These are phyloP conservation scores for Podargus strigoides DNA, from an alignment of 2,797 vertebrate species.

Conservation along the genomic window DNA sequence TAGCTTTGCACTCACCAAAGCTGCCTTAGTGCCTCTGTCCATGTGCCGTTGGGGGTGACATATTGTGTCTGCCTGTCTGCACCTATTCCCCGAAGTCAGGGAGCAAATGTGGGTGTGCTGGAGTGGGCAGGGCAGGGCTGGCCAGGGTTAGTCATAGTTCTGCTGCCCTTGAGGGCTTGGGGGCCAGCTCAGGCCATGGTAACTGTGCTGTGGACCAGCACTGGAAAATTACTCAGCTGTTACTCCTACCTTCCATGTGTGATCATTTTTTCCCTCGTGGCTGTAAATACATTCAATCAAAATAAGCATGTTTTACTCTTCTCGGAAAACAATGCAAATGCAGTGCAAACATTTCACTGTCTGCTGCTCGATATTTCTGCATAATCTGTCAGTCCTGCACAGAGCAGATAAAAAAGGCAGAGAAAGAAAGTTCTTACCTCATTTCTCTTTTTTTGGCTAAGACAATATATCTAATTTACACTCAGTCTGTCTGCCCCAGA, in stretches of 20 bases:
- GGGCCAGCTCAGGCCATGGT: neutral
- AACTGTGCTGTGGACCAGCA: neutral
- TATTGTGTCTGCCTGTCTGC: rapidly evolving
- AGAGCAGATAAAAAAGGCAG: neutral
- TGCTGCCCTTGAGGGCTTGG: neutral
- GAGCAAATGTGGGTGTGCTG: no score
- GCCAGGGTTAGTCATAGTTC: neutral
- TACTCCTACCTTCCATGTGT: neutral
- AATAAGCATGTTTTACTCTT: neutral
- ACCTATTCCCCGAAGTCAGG: neutral
- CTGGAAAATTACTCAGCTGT: neutral
- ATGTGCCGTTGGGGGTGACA: rapidly evolving
- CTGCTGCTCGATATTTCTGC: neutral
- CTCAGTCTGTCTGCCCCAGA: neutral
- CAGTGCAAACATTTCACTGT: neutral
- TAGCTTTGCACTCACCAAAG: neutral
- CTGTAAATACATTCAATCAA: neutral
- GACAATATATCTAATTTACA: neutral
- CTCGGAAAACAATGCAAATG: neutral
- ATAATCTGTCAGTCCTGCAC: neutral
- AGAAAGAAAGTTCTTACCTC: neutral
- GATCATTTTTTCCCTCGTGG: rapidly evolving
- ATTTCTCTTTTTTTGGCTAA: neutral
- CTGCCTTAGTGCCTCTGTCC: neutral
- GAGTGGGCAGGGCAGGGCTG: neutral